Conservation (phyloP, 2,113 vertebrate genomes). For the Tragelaphus buxtoni region DNA sequence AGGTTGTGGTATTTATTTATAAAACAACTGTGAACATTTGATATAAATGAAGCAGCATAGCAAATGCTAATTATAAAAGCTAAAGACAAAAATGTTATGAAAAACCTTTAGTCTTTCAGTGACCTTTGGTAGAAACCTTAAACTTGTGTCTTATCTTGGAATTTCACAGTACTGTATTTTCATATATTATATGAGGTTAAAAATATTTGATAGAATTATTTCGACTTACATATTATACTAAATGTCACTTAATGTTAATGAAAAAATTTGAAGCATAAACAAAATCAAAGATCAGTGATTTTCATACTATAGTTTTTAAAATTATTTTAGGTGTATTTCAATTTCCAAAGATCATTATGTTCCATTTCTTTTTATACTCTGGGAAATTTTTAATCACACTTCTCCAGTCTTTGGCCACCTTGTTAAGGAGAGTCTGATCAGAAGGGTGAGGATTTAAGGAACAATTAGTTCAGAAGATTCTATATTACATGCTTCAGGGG, state of each 20-base stretch:
- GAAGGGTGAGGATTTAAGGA: background rate
- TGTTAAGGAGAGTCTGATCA: background rate
- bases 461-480: background rate
- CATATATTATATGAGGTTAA: background rate
- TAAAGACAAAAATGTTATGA: constrained; percentile 21
- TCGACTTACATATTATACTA: background rate
- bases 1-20: constrained; percentile 36
- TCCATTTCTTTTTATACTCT: background rate
- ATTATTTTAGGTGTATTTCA: background rate
- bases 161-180: constrained; percentile 18
- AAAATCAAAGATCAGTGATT: background rate
- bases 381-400: background rate
- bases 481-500: background rate
- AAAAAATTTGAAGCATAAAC: background rate
- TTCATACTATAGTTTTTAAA: background rate
- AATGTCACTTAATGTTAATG: constrained; percentile 38
- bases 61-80: constrained; percentile 29
- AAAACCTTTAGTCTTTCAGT: constrained; percentile 8
- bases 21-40: background rate
- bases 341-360: background rate
- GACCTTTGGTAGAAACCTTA: constrained; percentile 38
- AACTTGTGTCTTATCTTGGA: constrained; percentile 40
- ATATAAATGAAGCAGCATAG: background rate
- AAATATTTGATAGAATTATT: constrained; percentile 11
- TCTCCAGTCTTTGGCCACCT: background rate